Evolutionary conservation across 2,888 invertebrate genomes (phyloP).

Genomic region (Campoletis raptor): DNA sequence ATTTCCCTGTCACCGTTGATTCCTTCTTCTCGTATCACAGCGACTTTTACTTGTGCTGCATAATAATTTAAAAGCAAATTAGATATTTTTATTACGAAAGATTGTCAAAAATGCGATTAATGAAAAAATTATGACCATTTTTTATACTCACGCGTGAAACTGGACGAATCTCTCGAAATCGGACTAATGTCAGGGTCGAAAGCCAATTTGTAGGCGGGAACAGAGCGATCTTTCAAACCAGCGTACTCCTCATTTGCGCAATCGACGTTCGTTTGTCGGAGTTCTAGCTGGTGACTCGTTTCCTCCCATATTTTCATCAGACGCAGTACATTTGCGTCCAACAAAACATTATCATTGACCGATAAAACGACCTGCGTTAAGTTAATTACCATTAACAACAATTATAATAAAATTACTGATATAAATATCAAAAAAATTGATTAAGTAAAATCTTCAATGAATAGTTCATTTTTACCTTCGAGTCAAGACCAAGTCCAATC

Average conservation of each 20-base stretch:
- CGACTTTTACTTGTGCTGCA: constrained; percentile 88
- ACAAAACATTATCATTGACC: constrained; percentile 87
- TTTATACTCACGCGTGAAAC: constrained; percentile 57
- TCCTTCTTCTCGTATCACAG: constrained; percentile 98
- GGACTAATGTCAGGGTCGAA: constrained; percentile 89
- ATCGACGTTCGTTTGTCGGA: constrained; percentile 92
- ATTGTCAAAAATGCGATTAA: background rate
- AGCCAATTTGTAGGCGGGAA: constrained; percentile 90
- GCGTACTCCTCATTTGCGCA: constrained; percentile 93
- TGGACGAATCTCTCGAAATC: constrained; percentile 78
- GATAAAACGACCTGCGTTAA: constrained; percentile 85
- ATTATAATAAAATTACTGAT: background rate
- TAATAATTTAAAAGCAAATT: constrained; percentile 43
- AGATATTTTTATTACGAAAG: constrained; percentile 10
- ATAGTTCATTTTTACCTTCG: constrained; percentile 85
- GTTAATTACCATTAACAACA: background rate
- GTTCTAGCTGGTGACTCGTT: constrained; percentile 96
- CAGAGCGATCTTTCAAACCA: constrained; percentile 88
- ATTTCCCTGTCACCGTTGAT: constrained; percentile 99
- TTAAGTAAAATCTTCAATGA: background rate
- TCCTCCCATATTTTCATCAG: constrained; percentile 97
- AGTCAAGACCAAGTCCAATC: constrained; percentile 88
- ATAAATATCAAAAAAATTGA: background rate
- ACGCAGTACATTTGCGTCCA: constrained; percentile 88
- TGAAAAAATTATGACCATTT: background rate